phyloP scores from a whole-genome alignment of 2,113 vertebrate genomes.

The Orthochromis indermauri region DNA sequence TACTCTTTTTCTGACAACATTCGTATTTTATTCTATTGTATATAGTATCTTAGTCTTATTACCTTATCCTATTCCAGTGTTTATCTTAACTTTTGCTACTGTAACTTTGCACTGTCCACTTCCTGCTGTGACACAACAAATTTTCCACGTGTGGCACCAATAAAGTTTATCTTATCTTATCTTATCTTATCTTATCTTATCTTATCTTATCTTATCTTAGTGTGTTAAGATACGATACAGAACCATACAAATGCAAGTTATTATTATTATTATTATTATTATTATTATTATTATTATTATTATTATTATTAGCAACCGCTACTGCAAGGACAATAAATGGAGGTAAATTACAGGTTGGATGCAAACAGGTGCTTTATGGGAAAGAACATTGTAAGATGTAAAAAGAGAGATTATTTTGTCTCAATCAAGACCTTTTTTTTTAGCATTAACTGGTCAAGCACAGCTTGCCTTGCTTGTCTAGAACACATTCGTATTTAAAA shows the following conservation, averaged over 20 bases:
- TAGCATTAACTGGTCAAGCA: not conserved
- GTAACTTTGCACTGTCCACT: not conserved
- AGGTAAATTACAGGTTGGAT: not conserved
- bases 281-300: not conserved
- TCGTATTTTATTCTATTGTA: not conserved
- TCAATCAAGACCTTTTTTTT: not conserved
- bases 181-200: not conserved
- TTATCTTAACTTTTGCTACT: not conserved
- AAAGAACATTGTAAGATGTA: not conserved
- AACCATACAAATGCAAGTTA: not conserved
- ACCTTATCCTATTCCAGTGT: not conserved
- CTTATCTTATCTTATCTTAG: not conserved
- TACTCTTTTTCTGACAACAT: not conserved
- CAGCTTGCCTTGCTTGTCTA: not conserved
- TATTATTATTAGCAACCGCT: not conserved
- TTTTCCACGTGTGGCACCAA: not conserved
- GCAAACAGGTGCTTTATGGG: not conserved
- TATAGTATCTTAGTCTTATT: not conserved
- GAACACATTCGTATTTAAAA: not conserved
- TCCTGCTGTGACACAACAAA: not conserved
- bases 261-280: not conserved
- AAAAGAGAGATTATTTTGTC: not conserved
- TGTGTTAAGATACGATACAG: not conserved
- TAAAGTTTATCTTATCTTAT: not conserved
- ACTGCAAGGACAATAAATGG: not conserved